Evolutionary conservation across 2,888 invertebrate species (phyloP).

Genomic region (Lasiommata megera): DNA sequence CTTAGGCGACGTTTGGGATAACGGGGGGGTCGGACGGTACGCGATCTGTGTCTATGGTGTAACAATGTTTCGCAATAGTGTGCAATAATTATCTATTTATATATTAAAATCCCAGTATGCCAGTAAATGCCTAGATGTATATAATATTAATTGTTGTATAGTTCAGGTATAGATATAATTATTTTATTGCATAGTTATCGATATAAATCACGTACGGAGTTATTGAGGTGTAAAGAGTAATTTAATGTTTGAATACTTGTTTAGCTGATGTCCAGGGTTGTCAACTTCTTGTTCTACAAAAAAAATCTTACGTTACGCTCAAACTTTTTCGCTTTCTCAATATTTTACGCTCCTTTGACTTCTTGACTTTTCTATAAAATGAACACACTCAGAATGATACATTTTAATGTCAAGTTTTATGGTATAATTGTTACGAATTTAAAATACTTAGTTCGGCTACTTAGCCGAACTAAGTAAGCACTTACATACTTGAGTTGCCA

Average conservation of each 20-base stretch:
- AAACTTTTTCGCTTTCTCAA: too few species aligned
- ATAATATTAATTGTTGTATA: slow-evolving; percentile 51
- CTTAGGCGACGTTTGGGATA: too few species aligned
- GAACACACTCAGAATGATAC: too few species aligned
- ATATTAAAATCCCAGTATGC: slow-evolving; percentile 33
- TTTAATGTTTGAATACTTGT: slow-evolving; percentile 47
- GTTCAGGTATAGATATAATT: slow-evolving; percentile 38
- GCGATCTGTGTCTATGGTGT: background rate
- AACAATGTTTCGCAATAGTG: slow-evolving; percentile 29
- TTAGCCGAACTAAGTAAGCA: too few species aligned
- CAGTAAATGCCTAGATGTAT: slow-evolving; percentile 54
- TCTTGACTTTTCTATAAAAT: too few species aligned
- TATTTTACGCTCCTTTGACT: too few species aligned
- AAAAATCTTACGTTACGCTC: too few species aligned
- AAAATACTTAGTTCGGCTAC: too few species aligned
- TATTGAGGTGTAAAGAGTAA: slow-evolving; percentile 34
- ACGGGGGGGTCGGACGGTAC: too few species aligned
- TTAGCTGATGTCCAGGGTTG: slow-evolving; percentile 10
- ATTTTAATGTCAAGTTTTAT: too few species aligned
- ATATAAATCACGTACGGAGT: slow-evolving; percentile 17
- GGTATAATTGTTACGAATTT: too few species aligned
- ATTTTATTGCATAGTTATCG: slow-evolving; percentile 46
- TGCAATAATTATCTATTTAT: slow-evolving; percentile 39
- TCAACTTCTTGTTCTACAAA: background rate
- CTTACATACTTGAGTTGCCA: too few species aligned